These are phyloP conservation scores for Alloplasta piceator DNA, from an alignment of 2,888 invertebrate genomes.

Conservation along the genomic window DNA sequence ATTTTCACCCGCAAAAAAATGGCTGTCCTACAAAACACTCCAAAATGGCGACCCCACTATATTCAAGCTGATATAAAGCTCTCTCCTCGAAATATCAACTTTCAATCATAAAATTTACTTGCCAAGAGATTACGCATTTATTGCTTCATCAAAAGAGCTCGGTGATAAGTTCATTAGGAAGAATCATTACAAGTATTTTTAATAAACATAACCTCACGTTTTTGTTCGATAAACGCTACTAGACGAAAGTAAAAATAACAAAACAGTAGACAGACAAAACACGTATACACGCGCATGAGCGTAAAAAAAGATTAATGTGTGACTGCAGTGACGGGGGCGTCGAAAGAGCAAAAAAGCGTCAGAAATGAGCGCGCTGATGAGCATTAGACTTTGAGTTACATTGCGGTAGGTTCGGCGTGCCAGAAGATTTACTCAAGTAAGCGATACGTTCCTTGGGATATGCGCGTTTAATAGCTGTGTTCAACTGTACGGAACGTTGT, in stretches of 20 bases:
- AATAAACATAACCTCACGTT: too few species aligned
- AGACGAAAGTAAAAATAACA: too few species aligned
- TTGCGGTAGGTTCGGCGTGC: conserved; percentile 68
- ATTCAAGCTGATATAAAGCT: too few species aligned
- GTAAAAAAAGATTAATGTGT: not conserved
- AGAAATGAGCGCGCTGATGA: conserved; percentile 16
- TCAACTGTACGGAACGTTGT: conserved; percentile 30
- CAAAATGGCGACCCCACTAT: too few species aligned
- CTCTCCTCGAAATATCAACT: not conserved
- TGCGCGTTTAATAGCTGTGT: conserved; percentile 44
- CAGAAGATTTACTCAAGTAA: conserved; percentile 61
- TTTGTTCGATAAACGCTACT: too few species aligned
- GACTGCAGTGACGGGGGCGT: conserved; percentile 18
- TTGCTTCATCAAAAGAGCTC: too few species aligned
- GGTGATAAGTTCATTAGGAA: too few species aligned
- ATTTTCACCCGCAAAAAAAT: too few species aligned
- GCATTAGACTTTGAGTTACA: conserved; percentile 63
- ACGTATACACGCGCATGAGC: too few species aligned
- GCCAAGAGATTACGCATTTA: not conserved
- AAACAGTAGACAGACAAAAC: too few species aligned
- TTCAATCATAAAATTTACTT: not conserved
- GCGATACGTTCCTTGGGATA: conserved; percentile 37
- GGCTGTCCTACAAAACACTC: too few species aligned
- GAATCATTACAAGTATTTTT: too few species aligned
- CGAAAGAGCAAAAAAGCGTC: conserved; percentile 1